A percentile compares a stretch with the other conserved stretches of the same genome.
These are phyloP conservation scores for Serinus canaria DNA, from an alignment of 2,113 vertebrate genomes.

Conservation along the genomic window DNA sequence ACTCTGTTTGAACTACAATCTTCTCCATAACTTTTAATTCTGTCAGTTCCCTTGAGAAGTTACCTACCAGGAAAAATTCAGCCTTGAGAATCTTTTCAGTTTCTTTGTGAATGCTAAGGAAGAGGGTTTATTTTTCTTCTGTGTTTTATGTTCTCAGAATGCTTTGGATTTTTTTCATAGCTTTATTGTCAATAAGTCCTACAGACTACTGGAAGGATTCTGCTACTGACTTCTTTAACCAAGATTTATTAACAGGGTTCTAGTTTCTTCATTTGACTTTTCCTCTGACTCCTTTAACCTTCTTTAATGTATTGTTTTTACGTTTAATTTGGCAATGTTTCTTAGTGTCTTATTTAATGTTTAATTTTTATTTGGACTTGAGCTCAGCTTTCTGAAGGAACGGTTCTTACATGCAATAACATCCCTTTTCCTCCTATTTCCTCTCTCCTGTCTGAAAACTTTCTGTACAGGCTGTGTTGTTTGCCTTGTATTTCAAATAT, in stretches of 20 bases:
- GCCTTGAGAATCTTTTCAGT: not conserved
- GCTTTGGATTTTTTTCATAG: not conserved
- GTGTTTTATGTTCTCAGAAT: not conserved
- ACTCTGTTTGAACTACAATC: not conserved
- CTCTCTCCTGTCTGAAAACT: not conserved
- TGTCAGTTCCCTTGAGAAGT: not conserved
- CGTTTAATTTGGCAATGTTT: not conserved
- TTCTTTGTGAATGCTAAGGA: not conserved
- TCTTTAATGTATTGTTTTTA: not conserved
- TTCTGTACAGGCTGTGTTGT: not conserved
- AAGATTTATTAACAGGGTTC: not conserved
- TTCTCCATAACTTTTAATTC: not conserved
- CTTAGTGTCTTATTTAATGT: not conserved
- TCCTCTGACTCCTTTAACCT: not conserved
- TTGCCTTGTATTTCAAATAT: not conserved
- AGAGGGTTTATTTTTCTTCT: not conserved
- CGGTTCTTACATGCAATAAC: not conserved
- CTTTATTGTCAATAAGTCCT: not conserved
- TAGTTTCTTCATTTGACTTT: not conserved
- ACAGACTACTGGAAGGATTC: not conserved
- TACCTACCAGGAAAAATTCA: not conserved
- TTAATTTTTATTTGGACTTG: not conserved
- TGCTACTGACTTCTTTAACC: not conserved
- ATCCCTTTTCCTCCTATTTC: not conserved
- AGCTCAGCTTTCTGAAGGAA: not conserved